These are phyloP conservation scores for Pteropus alecto DNA, from an alignment of 2,113 vertebrate genomes.

Conservation along the genomic window DNA sequence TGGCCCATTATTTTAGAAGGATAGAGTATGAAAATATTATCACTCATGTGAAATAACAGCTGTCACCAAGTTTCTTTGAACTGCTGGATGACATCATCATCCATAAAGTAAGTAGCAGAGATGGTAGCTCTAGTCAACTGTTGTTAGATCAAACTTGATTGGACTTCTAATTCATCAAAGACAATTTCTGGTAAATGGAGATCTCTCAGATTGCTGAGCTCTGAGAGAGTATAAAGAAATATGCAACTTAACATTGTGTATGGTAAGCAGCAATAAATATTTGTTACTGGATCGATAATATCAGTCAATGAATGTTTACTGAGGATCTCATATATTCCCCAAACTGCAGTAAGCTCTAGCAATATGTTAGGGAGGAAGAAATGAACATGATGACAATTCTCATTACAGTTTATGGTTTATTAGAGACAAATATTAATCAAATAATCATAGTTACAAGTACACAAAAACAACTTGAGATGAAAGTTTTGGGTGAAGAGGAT, in stretches of 20 bases:
- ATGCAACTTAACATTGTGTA: neutral
- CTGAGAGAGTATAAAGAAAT: neutral
- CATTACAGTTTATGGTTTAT: neutral
- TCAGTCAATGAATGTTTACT: neutral
- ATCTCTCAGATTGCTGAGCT: neutral
- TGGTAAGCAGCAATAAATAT: neutral
- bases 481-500: neutral
- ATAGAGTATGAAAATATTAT: neutral
- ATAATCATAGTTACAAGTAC: neutral
- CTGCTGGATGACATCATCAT: neutral
- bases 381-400: neutral
- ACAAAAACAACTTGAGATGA: neutral
- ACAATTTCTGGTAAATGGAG: neutral
- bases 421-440: neutral
- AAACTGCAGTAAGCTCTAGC: neutral
- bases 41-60: neutral
- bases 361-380: neutral
- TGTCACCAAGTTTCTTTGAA: constrained; percentile 28
- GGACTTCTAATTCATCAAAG: neutral
- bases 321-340: neutral
- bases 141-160: neutral
- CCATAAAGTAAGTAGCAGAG: neutral
- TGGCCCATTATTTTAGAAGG: constrained; percentile 15
- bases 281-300: neutral
- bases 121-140: neutral